A percentile compares a stretch with the other conserved stretches of the same genome.
These are phyloP conservation scores for Aquatica leii DNA, from an alignment of 2,888 invertebrate genomes.

Conservation along the genomic window DNA sequence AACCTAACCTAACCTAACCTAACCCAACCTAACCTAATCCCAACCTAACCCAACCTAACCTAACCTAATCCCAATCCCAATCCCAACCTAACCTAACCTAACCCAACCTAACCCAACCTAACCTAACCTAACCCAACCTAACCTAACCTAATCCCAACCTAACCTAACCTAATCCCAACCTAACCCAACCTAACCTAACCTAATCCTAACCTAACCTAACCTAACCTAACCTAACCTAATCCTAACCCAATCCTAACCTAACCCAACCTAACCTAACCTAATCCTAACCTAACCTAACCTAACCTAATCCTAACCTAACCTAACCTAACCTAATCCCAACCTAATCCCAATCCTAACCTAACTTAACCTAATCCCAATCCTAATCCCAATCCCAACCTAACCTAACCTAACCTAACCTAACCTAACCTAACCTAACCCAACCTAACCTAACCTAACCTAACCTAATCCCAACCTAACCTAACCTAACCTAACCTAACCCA, in stretches of 20 bases:
- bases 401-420: constrained; percentile 21
- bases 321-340: constrained; percentile 16
- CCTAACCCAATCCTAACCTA: constrained; percentile 9
- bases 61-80: constrained; percentile 36
- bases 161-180: not conserved
- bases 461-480: constrained; percentile 37
- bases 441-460: constrained; percentile 40
- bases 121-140: constrained; percentile 28
- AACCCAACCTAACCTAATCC: constrained; percentile 11
- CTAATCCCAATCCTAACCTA: not conserved
- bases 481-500: constrained; percentile 40
- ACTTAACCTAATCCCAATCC: constrained; percentile 5
- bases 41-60: constrained; percentile 15
- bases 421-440: constrained; percentile 38
- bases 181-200: constrained; percentile 5
- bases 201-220: constrained; percentile 11
- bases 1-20: constrained; percentile 22
- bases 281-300: constrained; percentile 33
- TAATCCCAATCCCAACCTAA: constrained; percentile 1
- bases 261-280: constrained; percentile 36
- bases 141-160: constrained; percentile 21
- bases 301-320: constrained; percentile 9
- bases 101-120: constrained; percentile 33
- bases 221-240: constrained; percentile 3
- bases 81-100: constrained; percentile 23